Evolutionary conservation across 2,888 invertebrate species (phyloP), one percentile per base, ranked within the genome.

Genomic region (Celastrina argiolus): DNA sequence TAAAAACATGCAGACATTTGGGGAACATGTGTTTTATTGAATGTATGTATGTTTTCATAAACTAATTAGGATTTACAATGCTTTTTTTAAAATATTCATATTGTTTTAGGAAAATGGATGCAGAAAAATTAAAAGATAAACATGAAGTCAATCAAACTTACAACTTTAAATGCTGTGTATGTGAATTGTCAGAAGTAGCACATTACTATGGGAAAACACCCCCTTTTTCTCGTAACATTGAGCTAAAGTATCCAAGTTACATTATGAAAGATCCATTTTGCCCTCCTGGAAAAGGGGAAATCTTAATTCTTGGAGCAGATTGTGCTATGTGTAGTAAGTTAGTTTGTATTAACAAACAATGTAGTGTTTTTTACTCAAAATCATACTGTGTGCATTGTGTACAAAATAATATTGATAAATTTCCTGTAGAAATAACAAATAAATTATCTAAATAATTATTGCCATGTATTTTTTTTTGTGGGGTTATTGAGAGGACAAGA

Each of bases 231-330:
- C 93, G 93, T 71, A 92, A 94, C 67, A 88, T 96, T 45, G 81
- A 87, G 41, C 93, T 97, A 66, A 87, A 92, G 72, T 96, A 96
- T 79, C 93, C 96, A 39, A 94, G 94, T 69, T 98, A 95, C 82
- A 84, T 97, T 0, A 95, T 96, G 93, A 95, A 95, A 77, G 97
- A 97, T 85, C 97, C 97, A 0, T 97, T 97, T 78, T 93, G 94
- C 75, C 93, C 95, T 1, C 94, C 94, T 6, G 94, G 94, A 66
- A 94, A 93, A 79, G 94, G 95, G n/a, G 95, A 97, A 82, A 94
- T 94, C 76, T 85, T 97, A 69, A 92, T 96, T 3, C 78, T 97
- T 18, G 98, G 97, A 2, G 92, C 94, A 12, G 94, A 96, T 78
- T 97, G 97, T 83, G 83, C 88, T 28, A 75, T 90, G 22, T 98